These are phyloP conservation scores for Ptilorrhoa leucosticta DNA, from an alignment of 2,113 vertebrate genomes.

Conservation along the genomic window DNA sequence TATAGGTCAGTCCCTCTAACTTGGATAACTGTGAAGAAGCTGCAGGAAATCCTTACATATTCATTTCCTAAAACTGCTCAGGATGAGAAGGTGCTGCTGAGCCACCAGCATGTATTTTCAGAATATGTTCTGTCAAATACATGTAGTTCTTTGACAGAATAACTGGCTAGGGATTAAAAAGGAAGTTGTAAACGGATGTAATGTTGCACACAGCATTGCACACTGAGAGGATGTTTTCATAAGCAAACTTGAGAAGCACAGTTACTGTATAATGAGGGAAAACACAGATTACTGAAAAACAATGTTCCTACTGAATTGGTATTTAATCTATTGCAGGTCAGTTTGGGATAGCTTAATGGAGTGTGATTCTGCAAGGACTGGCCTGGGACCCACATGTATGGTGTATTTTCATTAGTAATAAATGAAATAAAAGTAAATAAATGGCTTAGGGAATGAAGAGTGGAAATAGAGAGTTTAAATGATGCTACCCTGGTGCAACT, in stretches of 20 bases:
- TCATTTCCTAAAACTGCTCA: neutral
- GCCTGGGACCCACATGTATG: neutral
- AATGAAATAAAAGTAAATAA: neutral
- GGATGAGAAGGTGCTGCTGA: neutral
- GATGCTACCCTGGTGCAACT: neutral
- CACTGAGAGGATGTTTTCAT: neutral
- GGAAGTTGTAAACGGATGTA: neutral
- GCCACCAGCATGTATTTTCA: neutral
- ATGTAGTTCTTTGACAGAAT: neutral
- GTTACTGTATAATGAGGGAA: neutral
- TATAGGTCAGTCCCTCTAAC: neutral
- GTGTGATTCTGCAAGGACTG: neutral
- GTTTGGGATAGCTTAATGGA: neutral
- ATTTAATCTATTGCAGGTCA: neutral
- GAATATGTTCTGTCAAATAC: neutral
- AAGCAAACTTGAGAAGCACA: neutral
- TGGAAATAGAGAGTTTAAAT: neutral
- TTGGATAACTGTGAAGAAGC: neutral
- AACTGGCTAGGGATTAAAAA: neutral
- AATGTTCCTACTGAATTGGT: neutral
- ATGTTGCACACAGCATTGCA: neutral
- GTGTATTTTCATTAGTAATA: neutral
- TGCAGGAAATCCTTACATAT: neutral
- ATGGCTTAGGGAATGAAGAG: neutral
- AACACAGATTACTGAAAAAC: neutral